A percentile compares a stretch with the other conserved stretches of the same genome.
Conservation (phyloP, 2,113 vertebrate species). For the Dipodomys merriami region DNA sequence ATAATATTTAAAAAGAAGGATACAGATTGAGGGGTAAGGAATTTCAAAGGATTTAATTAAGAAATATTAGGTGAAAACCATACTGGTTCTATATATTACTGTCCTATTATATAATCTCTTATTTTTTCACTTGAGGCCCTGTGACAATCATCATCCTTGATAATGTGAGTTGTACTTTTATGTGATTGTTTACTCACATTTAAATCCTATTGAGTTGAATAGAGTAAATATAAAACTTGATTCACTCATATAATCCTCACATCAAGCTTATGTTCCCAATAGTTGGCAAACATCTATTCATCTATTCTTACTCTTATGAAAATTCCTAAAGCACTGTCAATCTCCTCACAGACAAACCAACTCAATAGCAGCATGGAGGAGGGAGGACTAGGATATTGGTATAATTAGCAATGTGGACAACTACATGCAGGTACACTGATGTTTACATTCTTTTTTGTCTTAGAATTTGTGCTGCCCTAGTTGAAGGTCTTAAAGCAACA, state of each 20-base stretch:
- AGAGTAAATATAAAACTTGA: slow-evolving; percentile 13
- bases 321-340: not conserved
- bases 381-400: not conserved
- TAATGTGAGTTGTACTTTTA: not conserved
- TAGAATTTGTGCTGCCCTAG: not conserved
- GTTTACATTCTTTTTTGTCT: not conserved
- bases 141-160: not conserved
- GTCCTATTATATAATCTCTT: not conserved
- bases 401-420: not conserved
- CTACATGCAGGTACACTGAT: not conserved
- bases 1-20: slow-evolving; percentile 51
- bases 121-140: not conserved
- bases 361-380: not conserved
- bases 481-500: not conserved
- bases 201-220: not conserved
- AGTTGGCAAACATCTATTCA: not conserved
- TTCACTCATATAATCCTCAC: slow-evolving; percentile 37
- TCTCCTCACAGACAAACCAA: slow-evolving; percentile 22
- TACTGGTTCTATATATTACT: not conserved
- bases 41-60: slow-evolving; percentile 12
- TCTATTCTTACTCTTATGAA: not conserved
- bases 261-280: slow-evolving; percentile 7
- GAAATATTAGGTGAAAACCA: not conserved
- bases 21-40: not conserved
- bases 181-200: not conserved